Base-by-base conservation (phyloP, 2,797 vertebrate genomes). In the Aplochiton taeniatus region DNA sequence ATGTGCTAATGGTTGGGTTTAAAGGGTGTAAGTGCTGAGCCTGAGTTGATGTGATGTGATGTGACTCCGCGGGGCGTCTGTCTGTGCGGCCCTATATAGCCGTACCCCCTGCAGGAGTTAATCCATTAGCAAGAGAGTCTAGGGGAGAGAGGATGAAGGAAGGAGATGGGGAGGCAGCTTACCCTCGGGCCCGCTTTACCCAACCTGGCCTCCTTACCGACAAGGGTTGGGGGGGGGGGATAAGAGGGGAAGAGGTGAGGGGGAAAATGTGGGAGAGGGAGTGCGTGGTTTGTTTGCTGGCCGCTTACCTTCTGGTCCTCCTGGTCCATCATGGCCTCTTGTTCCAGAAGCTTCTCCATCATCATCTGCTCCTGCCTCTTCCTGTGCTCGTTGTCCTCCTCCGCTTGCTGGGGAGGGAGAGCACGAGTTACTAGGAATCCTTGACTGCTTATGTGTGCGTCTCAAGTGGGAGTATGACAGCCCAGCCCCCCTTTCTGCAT, bases 261-360 rank as follows among this genome's bases (percentile, higher is more conserved):
- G 9, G 49, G 13, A 16, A 7, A 16, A 49, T 9, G 11, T 1
- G n/a, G 20, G 47, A 13, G 31, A 48, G 45, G 45, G 18, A 18
- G 60, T 9, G 61, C 4, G 31, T 14, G 46, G 42, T 20, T 11
- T 14, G 13, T 11, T 9, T 12, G 16, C 8, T 18, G 9, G 20
- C 14, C 49, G 12, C 69, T 75, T 79, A 98, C 97, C 94, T 98
- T 98, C 80, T 96, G 92, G 73, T 96, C 89, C 75, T 96, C 93
- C 56, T 93, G 93, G 41, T 96, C 94, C 94, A 97, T 92, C 92
- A 98, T 69, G 0, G 96, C 96, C 72, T 99, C 97, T 51, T 98
- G 96, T 63, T 98, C 96, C 47, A 98, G 89, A n/a, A 98, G 93
- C 71, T 97, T 99, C 83, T 98, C 97, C 94, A 98, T 96, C 74